A percentile compares a stretch with the other conserved stretches of the same genome.
Conservation (phyloP, 2,113 vertebrate genomes). For the Lethenteron camtschaticum region DNA sequence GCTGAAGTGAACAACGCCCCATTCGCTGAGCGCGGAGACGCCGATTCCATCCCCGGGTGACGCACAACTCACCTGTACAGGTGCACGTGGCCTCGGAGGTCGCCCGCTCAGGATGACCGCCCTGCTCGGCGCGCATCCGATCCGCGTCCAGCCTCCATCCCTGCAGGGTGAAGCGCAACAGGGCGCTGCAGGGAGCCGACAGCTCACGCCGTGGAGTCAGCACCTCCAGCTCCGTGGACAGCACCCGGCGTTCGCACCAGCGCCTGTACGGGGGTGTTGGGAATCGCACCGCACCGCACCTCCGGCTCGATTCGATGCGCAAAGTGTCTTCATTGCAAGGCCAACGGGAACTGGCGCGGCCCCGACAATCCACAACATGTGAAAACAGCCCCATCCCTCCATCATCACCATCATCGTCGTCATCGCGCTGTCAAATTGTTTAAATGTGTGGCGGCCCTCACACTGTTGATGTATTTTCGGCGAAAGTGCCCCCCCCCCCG, state of each 20-base stretch:
- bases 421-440: too few species aligned
- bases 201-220: conserved; percentile 32
- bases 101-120: conserved; percentile 16
- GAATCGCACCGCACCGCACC: too few species aligned
- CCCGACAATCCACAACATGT: too few species aligned
- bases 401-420: too few species aligned
- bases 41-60: neutral
- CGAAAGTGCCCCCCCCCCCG: too few species aligned
- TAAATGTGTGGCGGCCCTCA: too few species aligned
- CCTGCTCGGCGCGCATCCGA: conserved; percentile 20
- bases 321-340: too few species aligned
- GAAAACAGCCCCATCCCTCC: too few species aligned
- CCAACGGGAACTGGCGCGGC: too few species aligned
- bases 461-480: too few species aligned
- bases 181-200: conserved; percentile 30
- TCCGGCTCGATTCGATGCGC: too few species aligned
- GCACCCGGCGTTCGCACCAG: conserved; percentile 36
- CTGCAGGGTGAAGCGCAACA: conserved; percentile 38
- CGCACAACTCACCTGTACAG: conserved; percentile 42
- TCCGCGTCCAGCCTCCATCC: conserved; percentile 45
- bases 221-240: conserved; percentile 25
- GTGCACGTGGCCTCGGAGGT: conserved; percentile 22
- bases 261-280: conserved; percentile 19
- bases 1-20: too few species aligned
- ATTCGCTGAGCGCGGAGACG: neutral